Conservation (phyloP, 2,888 invertebrate genomes). For the Dorcus parallelipipedus region DNA sequence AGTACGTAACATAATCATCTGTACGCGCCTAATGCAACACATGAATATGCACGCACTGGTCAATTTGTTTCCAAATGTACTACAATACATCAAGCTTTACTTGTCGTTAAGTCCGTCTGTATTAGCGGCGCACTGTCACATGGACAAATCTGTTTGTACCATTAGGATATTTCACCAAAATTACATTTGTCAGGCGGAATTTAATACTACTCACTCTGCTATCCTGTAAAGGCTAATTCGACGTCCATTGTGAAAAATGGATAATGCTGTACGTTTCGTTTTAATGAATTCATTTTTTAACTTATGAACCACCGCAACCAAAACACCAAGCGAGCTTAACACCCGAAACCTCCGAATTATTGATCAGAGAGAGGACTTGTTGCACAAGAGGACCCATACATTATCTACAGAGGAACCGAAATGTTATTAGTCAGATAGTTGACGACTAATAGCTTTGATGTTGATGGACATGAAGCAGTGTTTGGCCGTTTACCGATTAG, state of each 20-base stretch:
- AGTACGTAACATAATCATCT: slow-evolving; percentile 25
- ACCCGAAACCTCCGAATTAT: no score
- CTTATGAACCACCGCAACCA: no score
- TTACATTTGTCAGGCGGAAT: slow-evolving; percentile 47
- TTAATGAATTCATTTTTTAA: no score
- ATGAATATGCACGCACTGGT: slow-evolving; percentile 34
- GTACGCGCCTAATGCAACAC: slow-evolving; percentile 29
- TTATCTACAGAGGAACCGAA: slow-evolving; percentile 17
- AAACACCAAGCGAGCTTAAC: no score
- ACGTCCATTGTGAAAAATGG: slow-evolving; percentile 2
- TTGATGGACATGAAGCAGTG: slow-evolving; percentile 38
- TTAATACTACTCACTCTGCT: slow-evolving; percentile 30
- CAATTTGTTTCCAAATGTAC: slow-evolving; percentile 42
- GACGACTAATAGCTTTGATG: slow-evolving; percentile 42
- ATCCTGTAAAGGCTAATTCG: slow-evolving; percentile 6
- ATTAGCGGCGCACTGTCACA: slow-evolving; percentile 44
- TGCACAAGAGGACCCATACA: no score
- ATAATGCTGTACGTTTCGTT: neutral
- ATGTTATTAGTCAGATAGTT: slow-evolving; percentile 33
- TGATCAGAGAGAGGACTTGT: no score
- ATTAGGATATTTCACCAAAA: slow-evolving; percentile 47
- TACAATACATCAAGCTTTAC: slow-evolving; percentile 45
- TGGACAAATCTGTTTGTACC: slow-evolving; percentile 47
- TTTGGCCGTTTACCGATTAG: slow-evolving; percentile 43
- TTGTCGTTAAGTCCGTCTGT: slow-evolving; percentile 46